Evolutionary conservation across 2,888 invertebrate genomes (phyloP), one percentile per base, ranked within the genome.

Genomic region (Stenotaenia linearis): DNA sequence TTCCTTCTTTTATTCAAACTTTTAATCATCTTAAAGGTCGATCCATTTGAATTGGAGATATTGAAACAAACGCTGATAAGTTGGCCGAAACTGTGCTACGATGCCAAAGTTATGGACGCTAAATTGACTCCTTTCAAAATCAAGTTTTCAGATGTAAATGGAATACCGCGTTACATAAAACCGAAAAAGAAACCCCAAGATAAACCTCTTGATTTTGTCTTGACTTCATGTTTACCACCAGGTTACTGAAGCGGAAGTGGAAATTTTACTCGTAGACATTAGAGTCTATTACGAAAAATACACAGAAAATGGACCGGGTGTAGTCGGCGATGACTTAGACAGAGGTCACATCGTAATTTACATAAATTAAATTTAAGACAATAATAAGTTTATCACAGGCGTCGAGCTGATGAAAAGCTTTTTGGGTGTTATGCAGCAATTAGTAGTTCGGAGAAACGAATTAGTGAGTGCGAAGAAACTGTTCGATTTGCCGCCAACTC

Each of bases 401-500:
- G 4, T 21, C 7, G 85, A 85, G 81, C 79, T 85, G 81, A 83
- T 86, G 83, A 83, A 92, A 89, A 89, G 90, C 84, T 94, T 90
- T 84, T 85, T 85, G 12, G 89, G 89, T 83, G 88, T 91, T 83
- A 91, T 96, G 82, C 89, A 89, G 2, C 89, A 90, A 56, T 84
- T 93, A 10, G 94, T 95, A 84, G 85, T 86, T 0, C 90, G 90
- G 79, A 84, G 93, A 82, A 87, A 89, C 78, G 89, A 89, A 81
- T 85, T 91, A 82, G 89, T 90, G 4, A 91, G 90, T 80, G 94
- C 95, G 0, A 96, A 96, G 86, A 91, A 92, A 84, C 88, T 97
- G 2, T 97, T 97, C 86, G 95, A 95, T 83, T 91, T 96, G 83
- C 91, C 94, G 0, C 89, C 95, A 77, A 92, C 94, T 0, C 93